Conservation (phyloP, 2,113 vertebrate species). For the Syngnathus scovelli region DNA sequence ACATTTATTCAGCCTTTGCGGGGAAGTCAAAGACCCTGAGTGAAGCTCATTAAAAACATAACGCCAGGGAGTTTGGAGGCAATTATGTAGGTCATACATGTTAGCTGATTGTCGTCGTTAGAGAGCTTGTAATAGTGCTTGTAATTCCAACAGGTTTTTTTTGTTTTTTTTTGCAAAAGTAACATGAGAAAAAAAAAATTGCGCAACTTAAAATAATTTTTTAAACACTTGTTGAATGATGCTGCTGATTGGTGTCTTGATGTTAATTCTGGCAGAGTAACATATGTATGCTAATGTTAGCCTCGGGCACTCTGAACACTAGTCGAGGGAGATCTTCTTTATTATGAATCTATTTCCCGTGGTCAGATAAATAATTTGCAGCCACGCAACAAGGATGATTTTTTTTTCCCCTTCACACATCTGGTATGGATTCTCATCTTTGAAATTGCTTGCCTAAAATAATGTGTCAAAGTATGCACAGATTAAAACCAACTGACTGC, state of each 20-base stretch:
- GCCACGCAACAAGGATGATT: conserved; percentile 6
- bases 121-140: neutral
- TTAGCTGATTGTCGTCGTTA: neutral
- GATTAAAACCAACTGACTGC: conserved; percentile 29
- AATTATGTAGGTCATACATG: neutral
- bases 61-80: neutral
- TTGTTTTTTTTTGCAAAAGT: conserved; percentile 16
- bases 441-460: conserved; percentile 3
- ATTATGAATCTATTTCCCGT: conserved; percentile 28
- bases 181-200: conserved; percentile 18
- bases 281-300: conserved; percentile 39
- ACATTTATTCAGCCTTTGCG: conserved; percentile 1
- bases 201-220: neutral
- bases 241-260: conserved; percentile 33
- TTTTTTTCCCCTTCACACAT: neutral
- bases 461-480: conserved; percentile 22
- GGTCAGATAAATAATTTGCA: conserved; percentile 13
- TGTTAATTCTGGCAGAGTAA: conserved; percentile 33
- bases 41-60: neutral
- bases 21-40: neutral
- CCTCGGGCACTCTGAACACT: conserved; percentile 50
- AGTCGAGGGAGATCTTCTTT: conserved; percentile 41
- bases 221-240: conserved; percentile 28
- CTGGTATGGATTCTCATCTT: neutral
- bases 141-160: conserved; percentile 13